Percentiles rank a stretch among this genome's conserved stretches.
These are phyloP conservation scores for Drosophila eohydei DNA, from an alignment of 2,888 invertebrate genomes.

Conservation along the genomic window DNA sequence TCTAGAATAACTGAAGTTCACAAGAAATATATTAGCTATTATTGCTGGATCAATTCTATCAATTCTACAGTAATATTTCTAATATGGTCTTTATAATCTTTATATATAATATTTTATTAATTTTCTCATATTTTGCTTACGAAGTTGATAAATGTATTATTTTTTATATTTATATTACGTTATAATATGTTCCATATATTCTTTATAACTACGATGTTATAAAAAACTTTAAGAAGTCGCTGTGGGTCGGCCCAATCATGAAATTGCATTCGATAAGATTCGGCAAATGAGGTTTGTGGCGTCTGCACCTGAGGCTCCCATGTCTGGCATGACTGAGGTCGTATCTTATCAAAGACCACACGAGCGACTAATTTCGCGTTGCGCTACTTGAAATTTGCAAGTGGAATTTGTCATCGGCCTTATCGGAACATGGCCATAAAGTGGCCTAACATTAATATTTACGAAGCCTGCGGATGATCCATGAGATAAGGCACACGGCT, in stretches of 20 bases:
- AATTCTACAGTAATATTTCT: not conserved
- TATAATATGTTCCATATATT: not conserved
- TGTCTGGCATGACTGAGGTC: conserved; percentile 7
- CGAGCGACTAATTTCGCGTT: not conserved
- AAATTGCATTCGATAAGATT: conserved; percentile 13
- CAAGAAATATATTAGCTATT: no score
- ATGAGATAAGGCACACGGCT: conserved; percentile 24
- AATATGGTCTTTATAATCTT: not conserved
- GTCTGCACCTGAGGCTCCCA: conserved; percentile 5
- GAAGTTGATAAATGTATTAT: no score
- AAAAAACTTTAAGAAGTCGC: not conserved
- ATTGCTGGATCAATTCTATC: not conserved
- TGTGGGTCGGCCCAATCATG: not conserved
- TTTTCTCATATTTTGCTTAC: not conserved
- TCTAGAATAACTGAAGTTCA: not conserved
- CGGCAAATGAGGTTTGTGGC: not conserved
- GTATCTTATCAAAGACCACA: conserved; percentile 25
- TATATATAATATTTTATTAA: not conserved
- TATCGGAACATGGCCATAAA: conserved; percentile 15
- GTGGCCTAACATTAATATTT: conserved; percentile 25
- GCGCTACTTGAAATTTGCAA: conserved; percentile 10
- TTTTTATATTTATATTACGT: not conserved
- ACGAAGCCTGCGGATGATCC: conserved; percentile 22
- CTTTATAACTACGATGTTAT: not conserved
- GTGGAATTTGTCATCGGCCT: conserved; percentile 32